Evolutionary conservation across 2,888 invertebrate species (phyloP), one percentile per base, ranked within the genome.

Genomic region (Trilocha varians): DNA sequence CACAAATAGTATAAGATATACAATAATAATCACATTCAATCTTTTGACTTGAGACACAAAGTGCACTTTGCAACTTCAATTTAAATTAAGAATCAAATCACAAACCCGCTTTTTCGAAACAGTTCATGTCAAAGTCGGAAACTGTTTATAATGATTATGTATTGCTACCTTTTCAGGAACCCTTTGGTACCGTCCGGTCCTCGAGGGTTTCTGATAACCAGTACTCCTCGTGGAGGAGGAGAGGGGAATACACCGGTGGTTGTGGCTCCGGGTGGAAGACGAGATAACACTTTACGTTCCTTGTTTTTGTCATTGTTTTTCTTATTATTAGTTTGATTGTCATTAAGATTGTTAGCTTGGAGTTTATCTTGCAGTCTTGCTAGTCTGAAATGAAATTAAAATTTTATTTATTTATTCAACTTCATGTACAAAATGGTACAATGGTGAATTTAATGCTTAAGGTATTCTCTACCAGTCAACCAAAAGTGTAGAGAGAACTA

Each of bases 141-240:
- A 25, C 25, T 3, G 11, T 3, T 25, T 9, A 25, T 25, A 25
- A 3, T 1, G 3, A 1, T 37, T 34, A 39, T 25, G 47, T 53
- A 57, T 62, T 80, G 84, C 84, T 85, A 85, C 82, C 84, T 83
- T 44, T 65, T 59, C 48, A 68, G 58, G 52, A 85, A 85, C 16
- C 84, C 84, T 65, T 82, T 85, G 38, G 92, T 91, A 48, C 93
- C 94, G 59, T 95, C 94, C 1, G 95, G 95, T 32, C 94, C 94
- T 55, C 88, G 87, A 0, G 95, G 95, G 65, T 91, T 87, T 57
- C 95, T 87, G 60, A 94, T 87, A 42, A 94, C 87, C 11, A 83
- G 74, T 2, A 87, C 84, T 9, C 86, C 84, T 4, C 82, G 75
- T 0, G 82, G 86, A 1, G 80, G 77, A 0, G 85, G 85, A 4